These are phyloP conservation scores for Micromesistius poutassou DNA, from an alignment of 2,797 vertebrate genomes.

Conservation along the genomic window DNA sequence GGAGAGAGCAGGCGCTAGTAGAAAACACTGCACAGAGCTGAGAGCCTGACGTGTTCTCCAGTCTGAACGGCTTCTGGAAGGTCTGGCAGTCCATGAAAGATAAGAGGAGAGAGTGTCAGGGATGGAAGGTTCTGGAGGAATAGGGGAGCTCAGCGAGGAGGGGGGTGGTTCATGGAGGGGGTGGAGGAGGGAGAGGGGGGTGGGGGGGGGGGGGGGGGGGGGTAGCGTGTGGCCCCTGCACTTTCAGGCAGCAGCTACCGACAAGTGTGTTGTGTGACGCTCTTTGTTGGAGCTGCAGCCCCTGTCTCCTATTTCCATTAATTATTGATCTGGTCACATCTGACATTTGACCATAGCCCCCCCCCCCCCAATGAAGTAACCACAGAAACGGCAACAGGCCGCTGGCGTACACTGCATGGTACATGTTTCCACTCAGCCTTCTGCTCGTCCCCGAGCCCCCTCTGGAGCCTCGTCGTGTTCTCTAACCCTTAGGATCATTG, in stretches of 20 bases:
- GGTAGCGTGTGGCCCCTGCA: constrained; percentile 16
- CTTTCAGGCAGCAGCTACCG: constrained; percentile 16
- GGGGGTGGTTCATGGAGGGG: not conserved
- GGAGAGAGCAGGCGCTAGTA: not conserved
- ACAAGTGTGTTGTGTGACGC: constrained; percentile 29
- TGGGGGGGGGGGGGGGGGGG: not conserved
- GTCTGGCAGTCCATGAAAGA: not conserved
- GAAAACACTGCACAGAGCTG: not conserved
- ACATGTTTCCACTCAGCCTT: not conserved
- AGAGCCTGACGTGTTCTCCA: not conserved
- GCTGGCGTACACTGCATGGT: not conserved
- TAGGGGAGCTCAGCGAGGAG: not conserved
- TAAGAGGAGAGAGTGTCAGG: not conserved
- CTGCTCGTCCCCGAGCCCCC: not conserved
- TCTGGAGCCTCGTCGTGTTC: not conserved
- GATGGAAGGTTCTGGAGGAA: not conserved
- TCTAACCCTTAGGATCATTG: not conserved
- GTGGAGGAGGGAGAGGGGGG: constrained; percentile 8
- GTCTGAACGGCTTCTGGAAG: not conserved
- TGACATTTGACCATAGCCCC: constrained; percentile 55
- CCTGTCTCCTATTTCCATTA: constrained; percentile 62
- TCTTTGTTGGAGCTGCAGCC: constrained; percentile 24
- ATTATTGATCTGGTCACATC: constrained; percentile 67
- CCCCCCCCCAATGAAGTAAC: constrained; percentile 5
- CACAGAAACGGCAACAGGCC: not conserved